Evolutionary conservation across 2,113 vertebrate species (phyloP), one percentile per base, ranked within the genome.

Genomic region (Sceloporus tristichus): DNA sequence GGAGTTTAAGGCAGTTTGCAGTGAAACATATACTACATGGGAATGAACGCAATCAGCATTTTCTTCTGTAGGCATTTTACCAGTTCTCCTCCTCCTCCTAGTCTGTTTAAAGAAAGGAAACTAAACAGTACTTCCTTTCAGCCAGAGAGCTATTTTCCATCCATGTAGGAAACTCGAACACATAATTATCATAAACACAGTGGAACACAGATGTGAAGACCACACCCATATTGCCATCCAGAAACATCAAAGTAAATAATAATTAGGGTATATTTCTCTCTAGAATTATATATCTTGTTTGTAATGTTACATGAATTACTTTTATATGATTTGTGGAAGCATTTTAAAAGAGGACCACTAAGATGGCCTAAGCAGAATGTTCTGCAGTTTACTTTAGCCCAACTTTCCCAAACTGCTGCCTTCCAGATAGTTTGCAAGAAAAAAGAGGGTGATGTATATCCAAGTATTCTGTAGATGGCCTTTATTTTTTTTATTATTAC

Each of bases 131-230:
- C 34, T 34, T 0, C 83, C 0, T 71, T 3, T 90, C 85, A 74
- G 71, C 68, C 70, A 68, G 1, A 71, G 0, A 91, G 14, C 3
- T 85, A 0, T 73, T 71, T 82, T 59, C 21, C 5, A 87, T 74
- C 83, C 56, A 62, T 2, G 66, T 82, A 3, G 79, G 27, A 89
- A 92, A 90, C 71, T 0, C 0, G 70, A 91, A 84, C 23, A 85
- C 62, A 83, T 88, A 53, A 54, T 86, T 91, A 82, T 73, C 91
- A 53, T 83, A 66, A 84, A 66, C 1, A 83, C 6, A 21, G 79
- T 5, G 85, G 29, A 2, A 77, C 5, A 54, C 0, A n/a, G 1
- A 0, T 0, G 0, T 87, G 65, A 81, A 85, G 5, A 88, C 85
- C 21, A 81, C 78, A 85, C 88, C 4, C 29, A 18, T 23, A 19